phyloP scores from a whole-genome alignment of 2,888 invertebrate genomes.

The Pardosa pseudoannulata region DNA sequence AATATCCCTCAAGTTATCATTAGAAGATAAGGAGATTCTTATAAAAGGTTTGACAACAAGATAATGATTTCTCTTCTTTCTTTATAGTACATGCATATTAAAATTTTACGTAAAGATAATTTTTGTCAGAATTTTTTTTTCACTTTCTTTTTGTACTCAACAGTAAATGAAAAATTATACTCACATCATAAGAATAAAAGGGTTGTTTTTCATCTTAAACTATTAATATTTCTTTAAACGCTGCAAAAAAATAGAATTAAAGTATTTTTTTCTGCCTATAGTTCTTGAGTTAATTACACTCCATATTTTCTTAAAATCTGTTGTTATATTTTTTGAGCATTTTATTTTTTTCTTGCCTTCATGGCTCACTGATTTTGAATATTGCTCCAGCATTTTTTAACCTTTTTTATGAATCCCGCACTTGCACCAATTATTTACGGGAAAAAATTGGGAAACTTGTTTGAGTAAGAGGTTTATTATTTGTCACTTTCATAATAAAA shows the following conservation, averaged over 20 bases:
- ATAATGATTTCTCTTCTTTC: conserved; percentile 44
- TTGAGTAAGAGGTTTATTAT: background rate
- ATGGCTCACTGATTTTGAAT: background rate
- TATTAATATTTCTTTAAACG: background rate
- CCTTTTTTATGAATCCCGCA: background rate
- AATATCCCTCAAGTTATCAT: background rate
- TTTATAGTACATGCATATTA: background rate
- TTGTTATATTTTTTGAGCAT: background rate
- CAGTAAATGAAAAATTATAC: background rate
- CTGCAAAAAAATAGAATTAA: background rate
- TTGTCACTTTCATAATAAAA: background rate
- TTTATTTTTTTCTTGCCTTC: background rate
- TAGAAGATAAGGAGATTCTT: background rate
- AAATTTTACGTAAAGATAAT: background rate
- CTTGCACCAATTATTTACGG: background rate
- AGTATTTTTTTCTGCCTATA: background rate
- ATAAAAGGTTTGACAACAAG: conserved; percentile 4
- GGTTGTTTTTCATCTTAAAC: background rate
- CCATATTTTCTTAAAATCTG: conserved; percentile 21
- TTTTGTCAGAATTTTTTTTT: background rate
- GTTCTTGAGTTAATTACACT: conserved; percentile 29
- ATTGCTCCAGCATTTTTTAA: background rate
- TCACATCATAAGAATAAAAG: background rate
- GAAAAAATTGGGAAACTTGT: background rate
- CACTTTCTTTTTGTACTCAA: background rate